A percentile compares a stretch with the other conserved stretches of the same genome.
Evolutionary conservation across 2,888 invertebrate species (phyloP).

Genomic region (Orchesella flavescens): DNA sequence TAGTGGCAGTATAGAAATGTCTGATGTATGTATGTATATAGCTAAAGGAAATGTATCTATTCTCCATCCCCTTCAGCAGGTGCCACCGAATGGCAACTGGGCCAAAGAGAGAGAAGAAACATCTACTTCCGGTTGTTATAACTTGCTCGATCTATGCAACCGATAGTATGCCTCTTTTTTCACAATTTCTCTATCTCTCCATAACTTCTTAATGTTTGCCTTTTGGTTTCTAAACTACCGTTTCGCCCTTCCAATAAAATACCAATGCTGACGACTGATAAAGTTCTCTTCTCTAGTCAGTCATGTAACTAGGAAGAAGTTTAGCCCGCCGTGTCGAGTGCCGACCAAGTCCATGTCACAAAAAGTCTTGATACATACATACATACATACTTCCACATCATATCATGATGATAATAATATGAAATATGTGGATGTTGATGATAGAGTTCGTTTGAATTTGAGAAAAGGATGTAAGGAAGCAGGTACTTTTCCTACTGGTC

Average conservation of each 20-base stretch:
- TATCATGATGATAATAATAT: neutral
- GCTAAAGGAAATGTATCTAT: neutral
- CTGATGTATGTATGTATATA: neutral
- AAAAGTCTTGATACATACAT: conserved; percentile 8
- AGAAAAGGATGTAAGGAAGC: conserved; percentile 37
- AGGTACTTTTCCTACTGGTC: conserved; percentile 52
- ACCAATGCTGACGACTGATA: neutral
- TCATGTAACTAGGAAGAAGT: conserved; percentile 38
- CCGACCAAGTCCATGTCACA: neutral
- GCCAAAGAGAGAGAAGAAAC: conserved; percentile 40
- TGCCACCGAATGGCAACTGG: conserved; percentile 59
- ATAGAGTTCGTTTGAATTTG: neutral
- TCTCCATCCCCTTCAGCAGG: conserved; percentile 52
- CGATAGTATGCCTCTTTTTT: conserved; percentile 44
- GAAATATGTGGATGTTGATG: neutral
- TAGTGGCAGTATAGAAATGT: neutral
- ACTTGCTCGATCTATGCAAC: conserved; percentile 35
- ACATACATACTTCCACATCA: neutral
- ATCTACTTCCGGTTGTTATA: conserved; percentile 55
- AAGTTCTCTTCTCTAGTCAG: neutral
- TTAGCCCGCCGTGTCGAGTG: conserved; percentile 10
- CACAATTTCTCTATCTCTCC: conserved; percentile 45
- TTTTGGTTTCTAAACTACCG: conserved; percentile 50
- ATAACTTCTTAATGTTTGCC: conserved; percentile 46
- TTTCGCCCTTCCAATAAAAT: conserved; percentile 24